phyloP scores from a whole-genome alignment of 2,113 vertebrate genomes.

The Polypterus bichir region DNA sequence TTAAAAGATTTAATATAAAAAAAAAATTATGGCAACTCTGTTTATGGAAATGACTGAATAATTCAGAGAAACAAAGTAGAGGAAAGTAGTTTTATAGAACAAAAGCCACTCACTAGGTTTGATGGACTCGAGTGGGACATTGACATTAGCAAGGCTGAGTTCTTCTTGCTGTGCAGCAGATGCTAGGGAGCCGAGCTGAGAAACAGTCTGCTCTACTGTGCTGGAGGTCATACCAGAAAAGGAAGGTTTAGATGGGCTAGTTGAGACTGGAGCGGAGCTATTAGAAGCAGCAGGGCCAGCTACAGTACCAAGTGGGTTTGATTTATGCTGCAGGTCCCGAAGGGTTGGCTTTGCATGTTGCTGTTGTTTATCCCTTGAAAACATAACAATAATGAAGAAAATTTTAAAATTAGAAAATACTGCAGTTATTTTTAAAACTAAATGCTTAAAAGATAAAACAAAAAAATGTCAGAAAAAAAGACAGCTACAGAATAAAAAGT shows the following conservation, averaged over 20 bases:
- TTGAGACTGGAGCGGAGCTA: conserved; percentile 19
- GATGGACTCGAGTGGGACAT: conserved; percentile 84
- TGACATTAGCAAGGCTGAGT: conserved; percentile 63
- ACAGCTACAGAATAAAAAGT: no score
- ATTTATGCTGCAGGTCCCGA: conserved; percentile 78
- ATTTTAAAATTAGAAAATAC: no score
- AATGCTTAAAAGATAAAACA: no score
- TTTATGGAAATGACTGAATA: no score
- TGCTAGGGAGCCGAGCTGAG: conserved; percentile 28
- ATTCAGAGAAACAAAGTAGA: no score
- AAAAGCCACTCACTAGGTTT: conserved; percentile 75
- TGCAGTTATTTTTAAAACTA: no score
- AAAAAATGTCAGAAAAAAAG: no score
- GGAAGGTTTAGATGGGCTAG: conserved; percentile 2
- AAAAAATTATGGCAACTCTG: no score
- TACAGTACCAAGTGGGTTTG: conserved; percentile 23
- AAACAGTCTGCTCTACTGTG: conserved; percentile 25
- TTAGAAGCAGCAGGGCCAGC: conserved; percentile 13
- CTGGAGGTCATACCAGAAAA: conserved; percentile 37
- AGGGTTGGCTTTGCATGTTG: conserved; percentile 64
- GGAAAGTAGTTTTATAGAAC: no score
- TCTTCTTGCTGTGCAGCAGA: conserved; percentile 34
- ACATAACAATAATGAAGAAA: no score
- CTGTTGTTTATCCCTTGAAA: conserved; percentile 72
- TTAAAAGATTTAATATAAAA: no score